phyloP scores from a whole-genome alignment of 1,140 invertebrate genomes.

The Trinorchestia longiramus region DNA sequence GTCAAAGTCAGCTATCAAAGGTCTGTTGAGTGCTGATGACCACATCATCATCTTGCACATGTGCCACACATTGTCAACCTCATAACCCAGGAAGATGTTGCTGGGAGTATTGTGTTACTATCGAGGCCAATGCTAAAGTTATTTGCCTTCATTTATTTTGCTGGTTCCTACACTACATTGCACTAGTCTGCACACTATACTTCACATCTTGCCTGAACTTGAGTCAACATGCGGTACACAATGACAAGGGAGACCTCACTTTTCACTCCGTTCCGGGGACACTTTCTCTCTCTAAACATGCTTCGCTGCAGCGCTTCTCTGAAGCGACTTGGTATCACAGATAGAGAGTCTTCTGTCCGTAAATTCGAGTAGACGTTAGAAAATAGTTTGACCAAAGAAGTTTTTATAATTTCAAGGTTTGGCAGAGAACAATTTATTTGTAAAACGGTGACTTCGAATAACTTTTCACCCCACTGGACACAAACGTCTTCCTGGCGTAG shows the following conservation, averaged over 20 bases:
- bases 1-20: background rate
- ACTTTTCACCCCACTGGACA: background rate
- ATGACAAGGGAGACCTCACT: background rate
- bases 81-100: background rate
- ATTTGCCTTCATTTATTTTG: background rate
- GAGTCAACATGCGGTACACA: background rate
- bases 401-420: background rate
- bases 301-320: background rate
- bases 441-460: background rate
- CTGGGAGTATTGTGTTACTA: background rate
- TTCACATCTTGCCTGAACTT: background rate
- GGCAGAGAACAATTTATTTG: background rate
- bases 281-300: background rate
- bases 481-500: background rate
- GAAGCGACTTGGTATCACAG: background rate
- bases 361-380: background rate
- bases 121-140: background rate
- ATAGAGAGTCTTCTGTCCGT: background rate
- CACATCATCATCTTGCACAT: background rate
- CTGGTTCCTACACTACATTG: background rate
- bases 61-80: background rate
- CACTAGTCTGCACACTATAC: background rate
- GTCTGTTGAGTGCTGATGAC: background rate
- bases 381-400: background rate
- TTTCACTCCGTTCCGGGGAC: background rate